Conservation (phyloP, 2,888 invertebrate species). For the Agrotis exclamationis region DNA sequence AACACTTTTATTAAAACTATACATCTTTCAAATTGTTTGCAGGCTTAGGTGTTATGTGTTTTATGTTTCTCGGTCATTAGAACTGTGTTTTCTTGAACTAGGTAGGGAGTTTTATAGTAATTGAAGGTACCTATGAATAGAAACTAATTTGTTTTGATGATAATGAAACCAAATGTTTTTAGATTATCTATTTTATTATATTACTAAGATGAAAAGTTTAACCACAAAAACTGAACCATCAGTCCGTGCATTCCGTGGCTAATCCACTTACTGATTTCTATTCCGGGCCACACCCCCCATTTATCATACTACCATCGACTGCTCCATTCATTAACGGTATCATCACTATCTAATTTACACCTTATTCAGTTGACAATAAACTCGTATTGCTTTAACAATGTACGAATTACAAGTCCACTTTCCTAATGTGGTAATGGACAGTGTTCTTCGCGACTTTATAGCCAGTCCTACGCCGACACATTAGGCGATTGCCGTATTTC, state of each 20-base stretch:
- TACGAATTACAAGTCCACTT: slow-evolving; percentile 70
- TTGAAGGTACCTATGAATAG: neutral
- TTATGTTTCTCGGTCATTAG: slow-evolving; percentile 38
- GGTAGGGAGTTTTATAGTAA: neutral
- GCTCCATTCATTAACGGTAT: slow-evolving; percentile 81
- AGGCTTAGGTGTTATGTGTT: slow-evolving; percentile 59
- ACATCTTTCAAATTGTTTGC: slow-evolving; percentile 74
- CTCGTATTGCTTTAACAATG: slow-evolving; percentile 75
- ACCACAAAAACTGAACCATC: neutral
- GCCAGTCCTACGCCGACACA: slow-evolving; percentile 69
- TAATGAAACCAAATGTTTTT: too few species aligned
- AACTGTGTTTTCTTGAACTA: slow-evolving; percentile 15
- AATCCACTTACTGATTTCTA: slow-evolving; percentile 82
- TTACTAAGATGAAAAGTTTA: neutral
- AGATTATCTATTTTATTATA: neutral
- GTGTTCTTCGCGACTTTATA: slow-evolving; percentile 62
- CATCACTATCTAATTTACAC: slow-evolving; percentile 77
- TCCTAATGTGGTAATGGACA: slow-evolving; percentile 78
- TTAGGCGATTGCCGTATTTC: slow-evolving; percentile 79
- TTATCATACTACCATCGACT: slow-evolving; percentile 80
- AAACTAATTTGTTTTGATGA: neutral
- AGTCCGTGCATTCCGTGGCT: slow-evolving; percentile 66
- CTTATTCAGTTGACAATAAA: slow-evolving; percentile 77
- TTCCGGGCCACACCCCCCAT: slow-evolving; percentile 83
- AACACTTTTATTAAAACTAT: slow-evolving; percentile 86